Conservation (phyloP, 2,113 vertebrate species). For the Regulus satrapa region DNA sequence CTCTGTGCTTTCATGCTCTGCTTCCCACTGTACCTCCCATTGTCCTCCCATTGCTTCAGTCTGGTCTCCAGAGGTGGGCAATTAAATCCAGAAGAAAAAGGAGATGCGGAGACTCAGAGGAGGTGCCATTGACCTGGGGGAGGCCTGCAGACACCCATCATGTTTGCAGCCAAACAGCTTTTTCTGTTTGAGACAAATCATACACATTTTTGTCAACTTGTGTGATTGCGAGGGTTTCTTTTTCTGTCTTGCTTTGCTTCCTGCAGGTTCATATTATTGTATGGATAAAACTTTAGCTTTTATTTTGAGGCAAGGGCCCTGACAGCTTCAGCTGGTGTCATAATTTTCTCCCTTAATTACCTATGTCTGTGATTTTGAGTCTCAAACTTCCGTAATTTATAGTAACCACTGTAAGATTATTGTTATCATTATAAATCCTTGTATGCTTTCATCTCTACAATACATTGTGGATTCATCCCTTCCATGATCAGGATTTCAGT, state of each 20-base stretch:
- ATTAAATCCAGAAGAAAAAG: neutral
- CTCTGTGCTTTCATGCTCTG: fast-evolving
- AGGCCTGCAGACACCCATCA: neutral
- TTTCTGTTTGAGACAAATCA: neutral
- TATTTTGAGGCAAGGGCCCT: neutral
- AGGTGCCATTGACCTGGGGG: neutral
- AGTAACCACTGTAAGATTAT: neutral
- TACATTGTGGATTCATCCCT: neutral
- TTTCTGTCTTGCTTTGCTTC: neutral
- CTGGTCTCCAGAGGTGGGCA: neutral
- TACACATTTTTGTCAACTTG: fast-evolving
- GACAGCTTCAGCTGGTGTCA: neutral
- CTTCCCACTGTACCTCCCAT: neutral
- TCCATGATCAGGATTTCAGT: neutral
- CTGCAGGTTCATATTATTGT: neutral
- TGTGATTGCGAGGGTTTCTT: neutral
- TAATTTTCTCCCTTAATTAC: neutral
- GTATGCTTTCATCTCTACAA: neutral
- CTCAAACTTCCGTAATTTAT: neutral
- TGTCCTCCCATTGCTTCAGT: neutral
- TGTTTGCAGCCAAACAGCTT: neutral
- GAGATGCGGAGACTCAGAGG: neutral
- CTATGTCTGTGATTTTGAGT: neutral
- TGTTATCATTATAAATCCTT: neutral
- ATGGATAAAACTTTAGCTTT: neutral